These are phyloP conservation scores for Cuniculus paca DNA, from an alignment of 2,797 vertebrate genomes.

Conservation along the genomic window DNA sequence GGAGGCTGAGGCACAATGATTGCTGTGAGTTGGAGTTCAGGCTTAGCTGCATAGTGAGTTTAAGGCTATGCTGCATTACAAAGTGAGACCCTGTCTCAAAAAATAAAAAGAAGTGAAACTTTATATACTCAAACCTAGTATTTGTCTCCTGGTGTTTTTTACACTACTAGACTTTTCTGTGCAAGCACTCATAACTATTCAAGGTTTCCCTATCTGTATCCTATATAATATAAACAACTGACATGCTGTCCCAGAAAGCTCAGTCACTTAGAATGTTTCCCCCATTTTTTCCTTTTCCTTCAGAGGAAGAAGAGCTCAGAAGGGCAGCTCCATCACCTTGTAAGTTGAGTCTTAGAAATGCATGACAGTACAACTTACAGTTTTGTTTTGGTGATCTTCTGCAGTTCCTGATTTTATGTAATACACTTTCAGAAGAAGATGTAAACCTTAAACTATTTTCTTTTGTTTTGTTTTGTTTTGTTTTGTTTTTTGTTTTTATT, in stretches of 20 bases:
- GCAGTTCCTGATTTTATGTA: constrained; percentile 39
- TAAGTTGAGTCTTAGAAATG: constrained; percentile 87
- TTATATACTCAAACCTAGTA: constrained; percentile 8
- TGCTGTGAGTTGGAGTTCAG: background rate
- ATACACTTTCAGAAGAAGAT: constrained; percentile 20
- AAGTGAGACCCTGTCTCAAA: background rate
- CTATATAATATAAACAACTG: constrained; percentile 75
- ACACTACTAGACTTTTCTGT: constrained; percentile 66
- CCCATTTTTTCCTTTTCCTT: constrained; percentile 85
- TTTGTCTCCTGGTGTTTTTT: constrained; percentile 45
- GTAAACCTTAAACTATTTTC: constrained; percentile 20
- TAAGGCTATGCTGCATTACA: background rate
- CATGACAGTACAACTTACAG: constrained; percentile 29
- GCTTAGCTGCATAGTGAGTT: background rate
- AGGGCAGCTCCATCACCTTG: constrained; percentile 91
- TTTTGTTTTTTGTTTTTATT: too few relatives aligned
- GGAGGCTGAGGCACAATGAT: background rate
- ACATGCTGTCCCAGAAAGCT: constrained; percentile 75
- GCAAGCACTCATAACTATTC: constrained; percentile 50
- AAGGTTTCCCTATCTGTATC: constrained; percentile 75
- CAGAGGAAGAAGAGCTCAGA: constrained; percentile 91
- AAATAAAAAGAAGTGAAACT: background rate
- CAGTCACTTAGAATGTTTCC: constrained; percentile 85
- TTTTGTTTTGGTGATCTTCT: constrained; percentile 58
- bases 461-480: too few relatives aligned